Evolutionary conservation across 2,113 vertebrate species (phyloP).

Genomic region (Addax nasomaculatus): DNA sequence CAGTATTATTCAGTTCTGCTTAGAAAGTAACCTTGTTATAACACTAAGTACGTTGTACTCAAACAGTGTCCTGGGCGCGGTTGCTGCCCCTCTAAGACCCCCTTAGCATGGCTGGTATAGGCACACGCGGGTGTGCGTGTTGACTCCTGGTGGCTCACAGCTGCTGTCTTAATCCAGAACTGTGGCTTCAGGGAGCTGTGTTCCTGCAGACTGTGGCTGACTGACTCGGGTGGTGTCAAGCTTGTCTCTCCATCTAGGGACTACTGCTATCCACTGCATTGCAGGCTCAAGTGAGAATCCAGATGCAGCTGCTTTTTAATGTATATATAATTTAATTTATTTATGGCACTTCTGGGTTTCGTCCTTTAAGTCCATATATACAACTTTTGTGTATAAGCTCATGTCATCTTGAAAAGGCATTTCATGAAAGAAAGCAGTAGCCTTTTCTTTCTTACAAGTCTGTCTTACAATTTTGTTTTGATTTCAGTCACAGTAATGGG

Average conservation of each 20-base stretch:
- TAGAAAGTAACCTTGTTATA: neutral
- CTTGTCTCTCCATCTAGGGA: neutral
- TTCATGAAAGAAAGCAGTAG: neutral
- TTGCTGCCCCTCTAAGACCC: neutral
- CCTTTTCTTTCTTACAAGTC: neutral
- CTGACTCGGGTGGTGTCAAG: neutral
- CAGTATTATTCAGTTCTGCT: neutral
- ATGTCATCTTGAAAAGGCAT: neutral
- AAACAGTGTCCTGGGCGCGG: neutral
- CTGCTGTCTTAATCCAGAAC: neutral
- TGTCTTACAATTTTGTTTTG: slow-evolving; percentile 19
- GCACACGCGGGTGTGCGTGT: rapidly evolving
- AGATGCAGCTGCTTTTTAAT: neutral
- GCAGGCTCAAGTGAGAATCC: neutral
- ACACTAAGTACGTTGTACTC: neutral
- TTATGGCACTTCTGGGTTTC: neutral
- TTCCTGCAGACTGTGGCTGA: neutral
- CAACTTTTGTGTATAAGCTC: neutral
- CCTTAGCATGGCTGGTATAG: neutral
- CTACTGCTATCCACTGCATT: neutral
- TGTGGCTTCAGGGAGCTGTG: neutral
- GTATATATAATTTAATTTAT: neutral
- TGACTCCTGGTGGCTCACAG: neutral
- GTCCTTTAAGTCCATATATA: neutral
- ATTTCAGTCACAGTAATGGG: neutral